Evolutionary conservation across 2,888 invertebrate species (phyloP), one percentile per base, ranked within the genome.

Genomic region (Melanargia galathea): DNA sequence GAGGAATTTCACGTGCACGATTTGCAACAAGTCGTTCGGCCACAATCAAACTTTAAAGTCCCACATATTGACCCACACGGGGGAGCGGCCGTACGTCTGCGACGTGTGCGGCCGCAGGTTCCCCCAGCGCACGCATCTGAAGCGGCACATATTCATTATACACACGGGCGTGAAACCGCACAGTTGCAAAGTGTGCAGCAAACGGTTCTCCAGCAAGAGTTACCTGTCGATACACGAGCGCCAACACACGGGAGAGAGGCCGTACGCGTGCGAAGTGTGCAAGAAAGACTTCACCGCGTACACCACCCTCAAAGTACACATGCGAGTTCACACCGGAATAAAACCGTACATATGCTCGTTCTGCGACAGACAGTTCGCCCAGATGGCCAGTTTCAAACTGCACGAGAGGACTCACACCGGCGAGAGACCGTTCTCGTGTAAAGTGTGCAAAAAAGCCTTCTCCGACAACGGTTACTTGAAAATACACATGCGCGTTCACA

Each of bases 391-490:
- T 59, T 90, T 85, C 30, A 90, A 88, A 26, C 73, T 90, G 0
- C 90, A 90, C 45, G 84, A 86, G 62, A 58, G 90, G 0, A 89
- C 87, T 0, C 90, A 90, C 33, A 90, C 90, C 0, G 90, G 90
- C 0, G 90, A 90, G 43, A 72, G 77, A 6, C 90, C 90, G 0
- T 90, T 70, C 54, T 70, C 79, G 0, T 90, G 90, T 55, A 80
- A 82, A 65, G 75, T 90, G 0, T 90, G 90, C 40, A 84, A 87
- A 8, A 90, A 90, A 68, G 79, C 84, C 0, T 90, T 90, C 46
- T 84, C 90, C 0, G 88, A 90, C 49, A 90, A 87, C n/a, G 88
- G 89, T 0, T 89, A 90, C 58, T 72, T 90, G 13, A 90, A 87
- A 65, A 88, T 88, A 0, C 90, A 90, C 63, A 86, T 89, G 87